phyloP scores from a whole-genome alignment of 2,888 invertebrate species.

The Belgica antarctica region DNA sequence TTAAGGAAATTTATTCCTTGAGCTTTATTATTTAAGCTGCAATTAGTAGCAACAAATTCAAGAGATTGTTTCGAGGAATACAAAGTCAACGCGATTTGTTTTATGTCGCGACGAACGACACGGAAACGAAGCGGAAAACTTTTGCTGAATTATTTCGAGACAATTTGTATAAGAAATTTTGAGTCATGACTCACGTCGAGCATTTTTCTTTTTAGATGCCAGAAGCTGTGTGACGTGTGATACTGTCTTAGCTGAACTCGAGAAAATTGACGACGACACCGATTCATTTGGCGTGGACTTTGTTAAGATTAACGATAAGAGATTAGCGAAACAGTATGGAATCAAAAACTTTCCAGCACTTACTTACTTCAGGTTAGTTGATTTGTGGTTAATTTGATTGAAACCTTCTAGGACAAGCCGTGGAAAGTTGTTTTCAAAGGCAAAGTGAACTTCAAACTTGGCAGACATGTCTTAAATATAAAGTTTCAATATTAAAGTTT shows the following conservation, averaged over 20 bases:
- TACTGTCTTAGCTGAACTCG: constrained; percentile 84
- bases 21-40: background rate
- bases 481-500: no score
- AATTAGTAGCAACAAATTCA: background rate
- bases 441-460: no score
- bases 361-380: constrained; percentile 74
- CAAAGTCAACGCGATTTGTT: background rate
- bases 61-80: background rate
- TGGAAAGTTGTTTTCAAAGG: no score
- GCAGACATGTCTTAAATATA: no score
- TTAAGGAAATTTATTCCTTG: background rate
- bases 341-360: constrained; percentile 94
- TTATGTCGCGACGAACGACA: background rate
- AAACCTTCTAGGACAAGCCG: no score
- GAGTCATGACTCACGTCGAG: background rate
- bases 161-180: background rate
- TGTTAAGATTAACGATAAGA: constrained; percentile 94
- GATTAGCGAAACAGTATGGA: constrained; percentile 93
- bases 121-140: background rate
- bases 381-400: no score
- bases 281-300: constrained; percentile 92
- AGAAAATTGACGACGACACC: constrained; percentile 93
- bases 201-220: constrained; percentile 64
- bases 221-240: constrained; percentile 90
- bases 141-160: background rate